Evolutionary conservation across 2,797 vertebrate genomes (phyloP), one percentile per base, ranked within the genome.

Genomic region (Macrochelys suwanniensis): DNA sequence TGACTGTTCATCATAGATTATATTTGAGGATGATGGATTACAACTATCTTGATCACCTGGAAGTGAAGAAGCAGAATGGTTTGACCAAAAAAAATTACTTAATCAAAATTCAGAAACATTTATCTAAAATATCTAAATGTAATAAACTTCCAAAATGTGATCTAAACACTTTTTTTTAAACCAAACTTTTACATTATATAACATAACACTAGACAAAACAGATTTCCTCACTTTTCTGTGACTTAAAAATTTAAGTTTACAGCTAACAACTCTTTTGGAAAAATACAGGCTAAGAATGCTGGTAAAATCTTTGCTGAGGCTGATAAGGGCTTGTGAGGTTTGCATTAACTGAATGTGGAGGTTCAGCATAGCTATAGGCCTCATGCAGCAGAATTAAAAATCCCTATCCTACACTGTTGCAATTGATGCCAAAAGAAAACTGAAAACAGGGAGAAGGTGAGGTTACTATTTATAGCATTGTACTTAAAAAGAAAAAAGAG

Each of bases 11-110:
- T 99, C 99, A 92, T 98, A 99, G 97, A 98, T 98, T 97, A 99
- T 98, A 98, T 97, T 98, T 97, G 99, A 98, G 94, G 98, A 98
- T 97, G 98, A 98, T 98, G 98, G 98, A 97, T 97, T 98, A 95
- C 96, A 98, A 98, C 97, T 98, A 97, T 99, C 99, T 98, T 98
- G 98, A 95, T 98, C 98, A 98, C 98, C 99, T 99, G 96, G 9
- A 98, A 97, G 84, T 1, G 49, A 97, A 96, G 3, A 82, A 85
- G 1, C 19, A 91, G 17, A 90, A 85, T 95, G 13, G 83, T 33
- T 7, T 56, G 42, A 81, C 37, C 3, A 96, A n/a, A 91, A 21
- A 26, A 87, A 68, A 53, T 53, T 23, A 45, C 3, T 2, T 13
- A 8, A 47, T 31, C n/a, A 11, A 10, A 54, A 77, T 7, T 7